These are phyloP conservation scores for Cryptus viduatorius DNA, from an alignment of 2,888 invertebrate genomes.

Conservation along the genomic window DNA sequence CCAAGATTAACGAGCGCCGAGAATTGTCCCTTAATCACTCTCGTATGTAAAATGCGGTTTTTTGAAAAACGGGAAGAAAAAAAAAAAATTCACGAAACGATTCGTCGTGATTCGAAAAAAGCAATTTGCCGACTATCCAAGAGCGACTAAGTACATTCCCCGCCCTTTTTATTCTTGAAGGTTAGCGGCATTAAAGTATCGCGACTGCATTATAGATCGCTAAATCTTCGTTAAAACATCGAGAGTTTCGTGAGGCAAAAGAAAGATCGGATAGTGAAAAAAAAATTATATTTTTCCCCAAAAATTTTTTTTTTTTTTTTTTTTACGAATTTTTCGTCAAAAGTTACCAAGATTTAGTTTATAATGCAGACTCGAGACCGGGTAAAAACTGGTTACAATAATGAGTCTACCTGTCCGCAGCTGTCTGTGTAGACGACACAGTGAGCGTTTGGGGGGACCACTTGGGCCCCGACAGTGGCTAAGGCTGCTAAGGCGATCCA, in stretches of 20 bases:
- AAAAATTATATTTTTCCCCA: background rate
- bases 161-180: constrained; percentile 81
- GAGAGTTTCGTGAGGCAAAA: background rate
- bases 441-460: constrained; percentile 94
- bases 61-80: background rate
- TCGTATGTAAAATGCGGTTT: background rate
- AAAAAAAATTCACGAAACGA: background rate
- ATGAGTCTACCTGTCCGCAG: constrained; percentile 95
- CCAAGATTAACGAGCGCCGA: constrained; percentile 80
- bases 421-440: constrained; percentile 98
- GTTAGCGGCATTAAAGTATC: constrained; percentile 84
- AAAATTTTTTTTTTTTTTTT: constrained; percentile 19
- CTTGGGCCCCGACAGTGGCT: constrained; percentile 88
- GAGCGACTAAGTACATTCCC: constrained; percentile 47
- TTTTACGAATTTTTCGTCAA: background rate
- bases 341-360: constrained; percentile 65
- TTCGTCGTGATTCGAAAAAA: background rate
- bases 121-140: constrained; percentile 8
- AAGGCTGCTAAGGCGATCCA: constrained; percentile 86
- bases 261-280: background rate
- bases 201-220: constrained; percentile 79
- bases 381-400: constrained; percentile 85
- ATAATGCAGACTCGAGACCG: constrained; percentile 82
- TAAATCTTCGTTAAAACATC: constrained; percentile 49
- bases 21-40: constrained; percentile 67